phyloP scores from a whole-genome alignment of 2,797 vertebrate species.

The Galago senegalensis region DNA sequence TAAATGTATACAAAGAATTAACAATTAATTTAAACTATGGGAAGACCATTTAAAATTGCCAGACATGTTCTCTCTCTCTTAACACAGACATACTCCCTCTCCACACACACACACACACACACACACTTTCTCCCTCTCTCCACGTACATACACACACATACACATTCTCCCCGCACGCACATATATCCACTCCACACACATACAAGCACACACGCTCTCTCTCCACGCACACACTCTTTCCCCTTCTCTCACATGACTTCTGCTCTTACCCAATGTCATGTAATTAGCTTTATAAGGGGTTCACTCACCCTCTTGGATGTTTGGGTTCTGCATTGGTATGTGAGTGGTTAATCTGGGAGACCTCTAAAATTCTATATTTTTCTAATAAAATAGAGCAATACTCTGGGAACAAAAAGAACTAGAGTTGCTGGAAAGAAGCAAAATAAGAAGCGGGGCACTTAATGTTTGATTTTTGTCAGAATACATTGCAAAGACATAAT shows the following conservation, averaged over 20 bases:
- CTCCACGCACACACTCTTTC: too few relatives aligned
- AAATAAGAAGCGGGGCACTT: background rate
- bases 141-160: too few relatives aligned
- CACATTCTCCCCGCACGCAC: too few relatives aligned
- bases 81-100: too few relatives aligned
- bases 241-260: background rate
- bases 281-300: background rate
- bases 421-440: background rate
- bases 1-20: background rate
- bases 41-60: background rate
- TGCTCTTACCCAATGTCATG: background rate
- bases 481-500: background rate
- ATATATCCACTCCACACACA: too few relatives aligned
- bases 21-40: background rate
- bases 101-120: background rate
- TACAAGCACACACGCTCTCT: too few relatives aligned
- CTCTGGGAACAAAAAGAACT: constrained; percentile 26
- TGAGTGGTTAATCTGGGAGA: background rate
- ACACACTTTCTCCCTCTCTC: too few relatives aligned
- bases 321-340: background rate
- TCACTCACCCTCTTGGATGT: background rate
- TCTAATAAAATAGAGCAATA: constrained; percentile 27
- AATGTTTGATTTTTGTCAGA: background rate
- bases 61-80: background rate
- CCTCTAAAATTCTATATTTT: background rate